Base-by-base conservation (phyloP, 2,888 invertebrate species). In the Ectemnius lituratus region DNA sequence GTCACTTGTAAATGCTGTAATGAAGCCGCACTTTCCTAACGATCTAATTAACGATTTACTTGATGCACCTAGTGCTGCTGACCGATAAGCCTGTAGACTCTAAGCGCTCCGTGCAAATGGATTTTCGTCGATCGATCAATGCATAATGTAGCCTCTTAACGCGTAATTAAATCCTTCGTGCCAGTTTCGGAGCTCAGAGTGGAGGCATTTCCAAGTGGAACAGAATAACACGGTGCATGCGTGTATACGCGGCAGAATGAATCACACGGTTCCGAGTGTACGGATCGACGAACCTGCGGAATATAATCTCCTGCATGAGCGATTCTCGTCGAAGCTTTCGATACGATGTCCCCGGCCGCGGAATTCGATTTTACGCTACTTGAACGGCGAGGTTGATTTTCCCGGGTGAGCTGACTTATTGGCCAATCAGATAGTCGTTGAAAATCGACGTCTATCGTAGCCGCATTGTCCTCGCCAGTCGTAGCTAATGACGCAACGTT, bases 341-440 rank as follows among this genome's bases (percentile, higher is more conserved):
- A 46, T 66, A 61, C 75, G 45, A 57, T 57, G 66, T 67, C 68
- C 69, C 62, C 52, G 68, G 66, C 70, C 65, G 72, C 61, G 57
- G 63, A 71, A 71, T 78, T 69, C 80, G 71, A 70, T 75, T 78
- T 73, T 71, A 69, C 72, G 66, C 59, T 16, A 59, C 56, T 20
- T 56, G 78, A 18, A 23, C 68, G 68, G 8, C 63, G 52, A 67
- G 60, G 49, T 37, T 37, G 46, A 47, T 58, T 47, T 37, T 62
- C 56, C 52, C 28, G 71, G 37, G 56, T 57, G 66, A 72, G 70
- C 70, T 52, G 73, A 77, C 73, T 79, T 70, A 78, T 80, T 80
- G 73, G 70, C 70, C 70, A 81, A 78, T 71, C 74, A 64, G 79
- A 73, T 69, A 74, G 70, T 73, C 75, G 79, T 69, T 64, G 78